phyloP scores from a whole-genome alignment of 2,113 vertebrate species.

The Globicephala melas region DNA sequence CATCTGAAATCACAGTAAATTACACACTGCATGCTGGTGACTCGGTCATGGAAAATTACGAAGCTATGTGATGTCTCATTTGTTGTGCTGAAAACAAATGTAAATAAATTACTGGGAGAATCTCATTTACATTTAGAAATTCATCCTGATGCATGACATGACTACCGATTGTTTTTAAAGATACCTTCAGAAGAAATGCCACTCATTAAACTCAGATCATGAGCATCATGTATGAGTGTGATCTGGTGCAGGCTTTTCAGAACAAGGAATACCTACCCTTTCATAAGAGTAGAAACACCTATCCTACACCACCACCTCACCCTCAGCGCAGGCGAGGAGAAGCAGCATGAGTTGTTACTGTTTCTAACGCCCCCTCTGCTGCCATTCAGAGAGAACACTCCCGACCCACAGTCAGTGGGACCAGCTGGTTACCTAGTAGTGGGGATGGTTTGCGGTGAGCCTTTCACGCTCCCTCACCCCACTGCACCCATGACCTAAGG shows the following conservation, averaged over 20 bases:
- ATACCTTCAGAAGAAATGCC: constrained; percentile 80
- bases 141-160: constrained; percentile 83
- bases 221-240: not conserved
- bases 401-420: not conserved
- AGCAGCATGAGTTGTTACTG: not conserved
- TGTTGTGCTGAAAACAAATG: constrained; percentile 90
- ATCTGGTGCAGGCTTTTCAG: constrained; percentile 10
- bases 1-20: constrained; percentile 88
- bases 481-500: not conserved
- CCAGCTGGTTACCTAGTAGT: not conserved
- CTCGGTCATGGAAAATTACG: constrained; percentile 89
- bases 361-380: not conserved
- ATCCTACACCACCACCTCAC: not conserved
- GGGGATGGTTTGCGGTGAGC: not conserved
- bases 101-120: constrained; percentile 89
- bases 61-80: constrained; percentile 89
- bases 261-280: constrained; percentile 5
- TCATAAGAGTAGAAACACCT: not conserved
- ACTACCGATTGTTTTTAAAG: constrained; percentile 78
- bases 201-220: constrained; percentile 78
- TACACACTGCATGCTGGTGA: constrained; percentile 86
- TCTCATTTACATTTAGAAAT: constrained; percentile 89
- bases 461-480: not conserved
- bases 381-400: not conserved
- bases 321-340: not conserved